Percentiles rank a stretch among this genome's conserved stretches.
Conservation (phyloP, 2,888 invertebrate genomes). For the Uloborus plumipes region DNA sequence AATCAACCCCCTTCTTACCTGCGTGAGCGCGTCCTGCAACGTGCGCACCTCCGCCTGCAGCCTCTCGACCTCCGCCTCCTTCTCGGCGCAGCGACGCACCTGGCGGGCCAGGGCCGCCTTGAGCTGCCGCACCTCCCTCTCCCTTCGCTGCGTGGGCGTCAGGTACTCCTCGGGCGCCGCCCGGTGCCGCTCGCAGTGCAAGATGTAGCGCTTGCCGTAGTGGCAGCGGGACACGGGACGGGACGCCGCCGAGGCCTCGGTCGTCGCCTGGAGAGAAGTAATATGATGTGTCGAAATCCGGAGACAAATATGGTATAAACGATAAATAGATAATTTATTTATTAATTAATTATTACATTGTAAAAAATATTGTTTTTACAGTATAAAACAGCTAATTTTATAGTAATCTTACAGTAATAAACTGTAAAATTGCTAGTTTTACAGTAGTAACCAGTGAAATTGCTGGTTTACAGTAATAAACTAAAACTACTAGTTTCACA, state of each 20-base stretch:
- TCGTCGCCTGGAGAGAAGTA: background rate
- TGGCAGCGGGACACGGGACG: conserved; percentile 30
- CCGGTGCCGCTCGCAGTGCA: conserved; percentile 81
- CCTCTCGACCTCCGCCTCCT: conserved; percentile 84
- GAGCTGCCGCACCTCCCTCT: conserved; percentile 83
- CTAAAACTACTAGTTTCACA: too few species aligned
- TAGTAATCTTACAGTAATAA: too few species aligned
- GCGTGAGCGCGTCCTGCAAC: conserved; percentile 72
- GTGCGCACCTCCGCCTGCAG: conserved; percentile 86
- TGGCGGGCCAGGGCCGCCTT: conserved; percentile 79
- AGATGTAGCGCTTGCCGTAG: conserved; percentile 76
- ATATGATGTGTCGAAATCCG: too few species aligned
- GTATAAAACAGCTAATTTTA: too few species aligned
- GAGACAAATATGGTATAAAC: too few species aligned
- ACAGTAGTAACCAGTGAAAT: too few species aligned
- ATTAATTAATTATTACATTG: too few species aligned
- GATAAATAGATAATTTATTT: too few species aligned
- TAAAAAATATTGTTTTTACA: too few species aligned
- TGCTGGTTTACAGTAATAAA: too few species aligned
- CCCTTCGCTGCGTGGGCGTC: conserved; percentile 89
- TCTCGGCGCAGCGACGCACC: conserved; percentile 82
- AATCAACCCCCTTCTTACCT: conserved; percentile 16
- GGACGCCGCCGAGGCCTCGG: conserved; percentile 25
- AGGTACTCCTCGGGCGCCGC: conserved; percentile 84
- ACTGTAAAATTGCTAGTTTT: too few species aligned